phyloP scores from a whole-genome alignment of 2,113 vertebrate species.

The Empidonax traillii region DNA sequence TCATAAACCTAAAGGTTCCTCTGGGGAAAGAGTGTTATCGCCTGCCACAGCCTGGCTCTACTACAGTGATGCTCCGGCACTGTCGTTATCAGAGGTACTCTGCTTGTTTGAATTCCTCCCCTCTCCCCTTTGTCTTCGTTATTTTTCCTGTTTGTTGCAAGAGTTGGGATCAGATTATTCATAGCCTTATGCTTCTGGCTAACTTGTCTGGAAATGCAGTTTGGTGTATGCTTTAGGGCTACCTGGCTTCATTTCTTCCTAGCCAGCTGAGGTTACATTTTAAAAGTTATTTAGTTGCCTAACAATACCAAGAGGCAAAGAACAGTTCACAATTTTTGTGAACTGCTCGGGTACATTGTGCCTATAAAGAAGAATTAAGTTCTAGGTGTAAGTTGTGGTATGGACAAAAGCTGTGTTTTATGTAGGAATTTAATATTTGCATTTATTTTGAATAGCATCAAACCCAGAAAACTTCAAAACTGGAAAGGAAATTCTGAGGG shows the following conservation, averaged over 20 bases:
- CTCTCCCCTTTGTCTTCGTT: not conserved
- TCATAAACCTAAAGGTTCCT: conserved; percentile 58
- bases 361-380: not conserved
- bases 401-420: not conserved
- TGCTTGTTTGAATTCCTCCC: conserved; percentile 5
- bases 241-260: not conserved
- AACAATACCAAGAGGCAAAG: not conserved
- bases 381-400: not conserved
- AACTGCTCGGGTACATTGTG: fast-evolving
- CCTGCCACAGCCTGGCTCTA: not conserved
- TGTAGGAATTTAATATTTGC: not conserved
- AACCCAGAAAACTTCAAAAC: not conserved
- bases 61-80: not conserved
- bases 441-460: not conserved
- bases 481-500: not conserved
- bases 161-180: not conserved
- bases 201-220: not conserved
- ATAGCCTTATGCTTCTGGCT: not conserved
- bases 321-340: not conserved
- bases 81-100: not conserved
- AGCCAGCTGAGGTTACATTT: not conserved
- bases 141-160: not conserved
- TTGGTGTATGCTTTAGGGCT: not conserved
- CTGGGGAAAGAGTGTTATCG: conserved; percentile 23
- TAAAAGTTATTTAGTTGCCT: not conserved